A percentile compares a stretch with the other conserved stretches of the same genome.
phyloP scores from a whole-genome alignment of 1,140 invertebrate genomes.

The Pristionchus pacificus region DNA sequence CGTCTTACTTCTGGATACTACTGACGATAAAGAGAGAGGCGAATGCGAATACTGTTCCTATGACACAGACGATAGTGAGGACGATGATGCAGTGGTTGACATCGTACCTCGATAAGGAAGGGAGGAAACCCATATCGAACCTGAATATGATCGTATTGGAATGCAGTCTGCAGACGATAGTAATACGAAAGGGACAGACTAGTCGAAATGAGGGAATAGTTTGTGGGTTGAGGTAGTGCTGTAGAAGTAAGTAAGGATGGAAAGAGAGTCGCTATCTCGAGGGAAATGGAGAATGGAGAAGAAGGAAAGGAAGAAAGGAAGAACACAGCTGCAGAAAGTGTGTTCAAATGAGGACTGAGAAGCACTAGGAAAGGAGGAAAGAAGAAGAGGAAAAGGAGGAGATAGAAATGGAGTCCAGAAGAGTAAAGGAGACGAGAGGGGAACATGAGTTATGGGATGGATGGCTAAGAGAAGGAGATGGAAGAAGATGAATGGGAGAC shows the following conservation, averaged over 20 bases:
- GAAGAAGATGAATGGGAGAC: not conserved
- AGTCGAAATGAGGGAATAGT: not conserved
- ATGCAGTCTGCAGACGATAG: not conserved
- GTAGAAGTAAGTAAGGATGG: not conserved
- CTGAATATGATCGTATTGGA: not conserved
- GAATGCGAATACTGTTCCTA: not conserved
- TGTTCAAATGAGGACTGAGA: too few species aligned
- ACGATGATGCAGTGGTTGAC: not conserved
- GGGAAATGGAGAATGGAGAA: not conserved
- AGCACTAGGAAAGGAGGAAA: conserved; percentile 5
- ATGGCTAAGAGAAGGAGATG: not conserved
- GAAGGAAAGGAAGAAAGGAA: too few species aligned
- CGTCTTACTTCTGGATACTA: not conserved
- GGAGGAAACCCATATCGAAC: too few species aligned
- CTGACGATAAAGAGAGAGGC: not conserved
- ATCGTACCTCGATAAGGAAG: not conserved
- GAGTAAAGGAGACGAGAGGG: not conserved
- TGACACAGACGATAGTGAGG: not conserved
- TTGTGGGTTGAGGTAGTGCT: not conserved
- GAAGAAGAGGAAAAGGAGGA: conserved; percentile 5
- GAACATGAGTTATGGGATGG: not conserved
- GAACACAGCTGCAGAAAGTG: too few species aligned
- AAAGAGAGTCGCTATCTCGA: not conserved
- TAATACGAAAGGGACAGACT: not conserved
- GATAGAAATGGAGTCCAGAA: not conserved